phyloP scores from a whole-genome alignment of 2,888 invertebrate species.

The Mechanitis messenoides region DNA sequence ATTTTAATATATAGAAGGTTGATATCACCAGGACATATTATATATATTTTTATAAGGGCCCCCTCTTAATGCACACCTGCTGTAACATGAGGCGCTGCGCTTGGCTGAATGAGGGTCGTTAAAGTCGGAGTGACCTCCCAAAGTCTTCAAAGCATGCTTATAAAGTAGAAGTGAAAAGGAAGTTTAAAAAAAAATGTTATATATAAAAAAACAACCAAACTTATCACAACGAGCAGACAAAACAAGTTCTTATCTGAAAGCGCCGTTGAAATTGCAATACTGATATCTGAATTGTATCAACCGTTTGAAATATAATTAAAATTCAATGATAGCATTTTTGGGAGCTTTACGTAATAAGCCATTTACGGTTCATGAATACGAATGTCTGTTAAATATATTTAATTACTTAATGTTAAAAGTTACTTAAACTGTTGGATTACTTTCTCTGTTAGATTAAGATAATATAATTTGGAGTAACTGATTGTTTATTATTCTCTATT shows the following conservation, averaged over 20 bases:
- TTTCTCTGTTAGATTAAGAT: conserved; percentile 11
- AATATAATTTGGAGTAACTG: not conserved
- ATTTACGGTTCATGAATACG: conserved; percentile 27
- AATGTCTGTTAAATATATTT: conserved; percentile 15
- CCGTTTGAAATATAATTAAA: conserved; percentile 14
- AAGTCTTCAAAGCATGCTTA: conserved; percentile 11
- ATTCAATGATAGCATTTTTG: conserved; percentile 20
- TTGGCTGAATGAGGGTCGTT: conserved; percentile 27
- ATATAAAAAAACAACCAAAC: no score
- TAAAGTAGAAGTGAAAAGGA: not conserved
- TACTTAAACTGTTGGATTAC: conserved; percentile 20
- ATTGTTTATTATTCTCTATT: not conserved
- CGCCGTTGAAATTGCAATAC: not conserved
- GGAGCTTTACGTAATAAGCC: conserved; percentile 21
- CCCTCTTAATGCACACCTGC: conserved; percentile 32
- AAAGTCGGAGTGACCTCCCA: conserved; percentile 24
- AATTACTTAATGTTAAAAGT: conserved; percentile 12
- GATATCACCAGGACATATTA: not conserved
- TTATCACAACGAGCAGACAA: no score
- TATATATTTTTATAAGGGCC: conserved; percentile 4
- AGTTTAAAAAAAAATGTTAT: not conserved
- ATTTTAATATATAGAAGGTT: no score
- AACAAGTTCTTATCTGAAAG: not conserved
- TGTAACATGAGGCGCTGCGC: conserved; percentile 32
- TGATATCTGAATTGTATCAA: not conserved